Evolutionary conservation across 2,888 invertebrate genomes (phyloP).

Genomic region (Gnatocerus cornutus): DNA sequence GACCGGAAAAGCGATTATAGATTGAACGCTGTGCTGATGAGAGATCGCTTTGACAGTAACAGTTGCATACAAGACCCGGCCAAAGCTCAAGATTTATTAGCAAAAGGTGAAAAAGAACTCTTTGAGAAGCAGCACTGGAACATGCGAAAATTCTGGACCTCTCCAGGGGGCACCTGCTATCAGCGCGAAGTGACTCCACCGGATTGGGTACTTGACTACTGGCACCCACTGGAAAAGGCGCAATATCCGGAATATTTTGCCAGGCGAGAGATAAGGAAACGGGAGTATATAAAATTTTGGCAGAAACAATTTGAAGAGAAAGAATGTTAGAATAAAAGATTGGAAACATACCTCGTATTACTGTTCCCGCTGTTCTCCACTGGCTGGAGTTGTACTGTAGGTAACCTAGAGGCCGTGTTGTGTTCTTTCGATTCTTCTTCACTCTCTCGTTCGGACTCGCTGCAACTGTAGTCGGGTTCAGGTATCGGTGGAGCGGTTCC

Average conservation of each 20-base stretch:
- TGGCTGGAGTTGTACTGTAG: slow-evolving; percentile 69
- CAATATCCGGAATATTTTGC: slow-evolving; percentile 96
- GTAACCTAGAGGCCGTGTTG: slow-evolving; percentile 71
- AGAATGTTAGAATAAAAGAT: not conserved
- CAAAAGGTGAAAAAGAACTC: slow-evolving; percentile 85
- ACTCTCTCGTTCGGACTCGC: slow-evolving; percentile 83
- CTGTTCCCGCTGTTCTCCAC: slow-evolving; percentile 85
- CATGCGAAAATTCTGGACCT: slow-evolving; percentile 82
- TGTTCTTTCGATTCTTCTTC: slow-evolving; percentile 73
- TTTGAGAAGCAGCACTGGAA: slow-evolving; percentile 81
- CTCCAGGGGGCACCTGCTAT: slow-evolving; percentile 87
- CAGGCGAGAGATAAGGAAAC: slow-evolving; percentile 88
- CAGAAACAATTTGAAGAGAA: slow-evolving; percentile 79
- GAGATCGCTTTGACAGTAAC: slow-evolving; percentile 90
- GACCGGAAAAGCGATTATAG: slow-evolving; percentile 82
- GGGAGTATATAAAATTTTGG: slow-evolving; percentile 89
- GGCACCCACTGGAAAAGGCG: slow-evolving; percentile 96
- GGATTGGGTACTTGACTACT: slow-evolving; percentile 92
- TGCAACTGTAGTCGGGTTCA: slow-evolving; percentile 93
- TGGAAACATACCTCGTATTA: slow-evolving; percentile 76
- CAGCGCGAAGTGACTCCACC: slow-evolving; percentile 81
- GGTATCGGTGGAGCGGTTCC: slow-evolving; percentile 84
- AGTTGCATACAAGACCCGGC: slow-evolving; percentile 82
- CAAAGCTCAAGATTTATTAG: slow-evolving; percentile 80
- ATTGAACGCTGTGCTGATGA: slow-evolving; percentile 84